These are phyloP conservation scores for Enteromius unitaeniatus DNA, from an alignment of 2,797 vertebrate genomes.

Conservation along the genomic window DNA sequence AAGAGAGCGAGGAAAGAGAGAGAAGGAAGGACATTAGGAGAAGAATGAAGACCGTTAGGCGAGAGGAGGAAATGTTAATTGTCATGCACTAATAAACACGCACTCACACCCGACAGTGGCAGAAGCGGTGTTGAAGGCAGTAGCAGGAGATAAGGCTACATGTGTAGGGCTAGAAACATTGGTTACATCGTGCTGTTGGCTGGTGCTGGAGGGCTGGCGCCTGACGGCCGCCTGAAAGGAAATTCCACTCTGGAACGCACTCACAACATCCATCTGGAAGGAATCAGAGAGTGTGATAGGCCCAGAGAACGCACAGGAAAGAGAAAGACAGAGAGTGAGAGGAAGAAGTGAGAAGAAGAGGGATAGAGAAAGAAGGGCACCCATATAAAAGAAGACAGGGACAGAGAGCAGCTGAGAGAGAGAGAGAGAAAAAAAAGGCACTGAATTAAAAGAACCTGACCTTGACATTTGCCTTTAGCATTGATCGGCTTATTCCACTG, in stretches of 20 bases:
- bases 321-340: constrained; percentile 74
- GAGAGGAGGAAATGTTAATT: constrained; percentile 94
- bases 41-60: constrained; percentile 97
- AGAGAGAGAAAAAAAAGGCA: constrained; percentile 67
- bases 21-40: constrained; percentile 82
- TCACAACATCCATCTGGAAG: constrained; percentile 99
- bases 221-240: constrained; percentile 99
- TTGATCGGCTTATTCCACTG: constrained; percentile 26
- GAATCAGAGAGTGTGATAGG: constrained; percentile 98
- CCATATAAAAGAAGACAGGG: constrained; percentile 67
- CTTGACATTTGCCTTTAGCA: constrained; percentile 29
- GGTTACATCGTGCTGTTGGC: constrained; percentile 99
- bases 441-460: constrained; percentile 69
- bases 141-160: constrained; percentile 99
- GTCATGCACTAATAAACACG: constrained; percentile 99
- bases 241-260: constrained; percentile 99
- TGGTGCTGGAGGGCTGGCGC: constrained; percentile 99
- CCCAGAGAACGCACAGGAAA: constrained; percentile 79
- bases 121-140: constrained; percentile 97
- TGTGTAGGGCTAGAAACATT: constrained; percentile 99
- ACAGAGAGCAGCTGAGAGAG: constrained; percentile 72
- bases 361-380: constrained; percentile 63
- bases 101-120: constrained; percentile 99
- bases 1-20: constrained; percentile 67
- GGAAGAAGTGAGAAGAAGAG: constrained; percentile 54